Evolutionary conservation across 2,113 vertebrate species (phyloP), one percentile per base, ranked within the genome.

Genomic region (Ploceus nigricollis): DNA sequence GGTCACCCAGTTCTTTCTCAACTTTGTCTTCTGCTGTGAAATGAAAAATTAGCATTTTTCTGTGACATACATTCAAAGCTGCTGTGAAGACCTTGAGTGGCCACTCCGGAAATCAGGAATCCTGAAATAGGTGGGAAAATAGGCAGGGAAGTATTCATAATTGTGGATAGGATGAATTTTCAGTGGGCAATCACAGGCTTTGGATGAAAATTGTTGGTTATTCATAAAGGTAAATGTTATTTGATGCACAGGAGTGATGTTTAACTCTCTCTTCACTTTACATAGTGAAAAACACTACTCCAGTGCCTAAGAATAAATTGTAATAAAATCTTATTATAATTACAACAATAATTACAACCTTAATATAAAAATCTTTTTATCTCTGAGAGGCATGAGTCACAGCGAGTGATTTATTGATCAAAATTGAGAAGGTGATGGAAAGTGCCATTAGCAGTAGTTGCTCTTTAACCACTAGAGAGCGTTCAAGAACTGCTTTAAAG

Each of bases 381-480:
- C 22, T 87, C 33, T 6, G 33, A 78, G 65, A 42, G 20, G 16
- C 27, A 9, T 40, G 82, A 73, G 31, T 95, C 69, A 61, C 64
- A 60, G 57, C 33, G 48, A 86, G 8, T 5, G 13, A 35, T n/a
- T 45, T 42, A 54, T 48, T 25, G 35, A 75, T 35, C n/a, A 24
- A 47, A 71, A 37, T 4, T 60, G 84, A 44, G 78, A 6, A 18
- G 58, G 81, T 12, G 81, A 30, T 4, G 15, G 40, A 48, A 35
- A 50, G 54, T 20, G 82, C 56, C 33, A 6, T 27, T 35, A 10
- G 15, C 16, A n/a, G 35, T 17, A 31, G 82, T 89, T 54, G 85
- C n/a, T 50, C 5, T 66, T 71, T 30, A 60, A 30, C 94, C 98
- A 97, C 95, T 93, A 98, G 98, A 97, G 97, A 37, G 97, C n/a